These are phyloP conservation scores for Trilocha varians DNA, from an alignment of 2,888 invertebrate genomes.

Conservation along the genomic window DNA sequence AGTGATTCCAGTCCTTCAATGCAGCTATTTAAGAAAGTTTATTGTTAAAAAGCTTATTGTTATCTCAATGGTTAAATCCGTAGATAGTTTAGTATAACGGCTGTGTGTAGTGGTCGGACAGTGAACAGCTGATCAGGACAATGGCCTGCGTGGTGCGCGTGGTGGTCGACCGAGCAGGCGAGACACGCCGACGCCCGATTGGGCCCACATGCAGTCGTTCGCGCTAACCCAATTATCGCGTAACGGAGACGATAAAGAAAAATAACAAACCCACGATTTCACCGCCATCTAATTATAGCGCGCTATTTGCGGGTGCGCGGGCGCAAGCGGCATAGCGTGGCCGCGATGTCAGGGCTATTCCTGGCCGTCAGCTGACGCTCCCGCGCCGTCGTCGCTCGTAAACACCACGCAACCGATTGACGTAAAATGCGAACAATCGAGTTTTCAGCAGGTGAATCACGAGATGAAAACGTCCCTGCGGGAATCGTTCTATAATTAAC, in stretches of 20 bases:
- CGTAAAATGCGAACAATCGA: constrained; percentile 71
- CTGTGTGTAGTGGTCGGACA: constrained; percentile 15
- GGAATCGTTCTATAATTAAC: constrained; percentile 64
- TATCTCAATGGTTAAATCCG: background rate
- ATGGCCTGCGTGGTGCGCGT: constrained; percentile 31
- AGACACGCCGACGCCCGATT: constrained; percentile 69
- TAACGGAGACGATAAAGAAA: constrained; percentile 73
- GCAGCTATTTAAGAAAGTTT: no score
- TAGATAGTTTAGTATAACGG: constrained; percentile 1
- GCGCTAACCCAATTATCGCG: constrained; percentile 72
- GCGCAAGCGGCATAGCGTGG: constrained; percentile 69
- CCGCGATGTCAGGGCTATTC: constrained; percentile 72
- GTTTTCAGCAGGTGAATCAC: constrained; percentile 72
- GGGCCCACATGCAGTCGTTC: constrained; percentile 65
- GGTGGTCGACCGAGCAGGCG: constrained; percentile 34
- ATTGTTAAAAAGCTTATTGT: background rate
- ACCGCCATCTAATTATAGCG: constrained; percentile 69
- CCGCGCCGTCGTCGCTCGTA: constrained; percentile 50
- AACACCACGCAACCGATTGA: constrained; percentile 70
- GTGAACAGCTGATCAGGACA: constrained; percentile 35
- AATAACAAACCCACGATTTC: constrained; percentile 75
- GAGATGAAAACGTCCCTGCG: constrained; percentile 64
- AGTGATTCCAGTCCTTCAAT: no score
- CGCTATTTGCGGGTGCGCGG: constrained; percentile 70
- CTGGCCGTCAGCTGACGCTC: constrained; percentile 70